Evolutionary conservation across 2,888 invertebrate species (phyloP).

Genomic region (Lepeophtheirus nordmannii): DNA sequence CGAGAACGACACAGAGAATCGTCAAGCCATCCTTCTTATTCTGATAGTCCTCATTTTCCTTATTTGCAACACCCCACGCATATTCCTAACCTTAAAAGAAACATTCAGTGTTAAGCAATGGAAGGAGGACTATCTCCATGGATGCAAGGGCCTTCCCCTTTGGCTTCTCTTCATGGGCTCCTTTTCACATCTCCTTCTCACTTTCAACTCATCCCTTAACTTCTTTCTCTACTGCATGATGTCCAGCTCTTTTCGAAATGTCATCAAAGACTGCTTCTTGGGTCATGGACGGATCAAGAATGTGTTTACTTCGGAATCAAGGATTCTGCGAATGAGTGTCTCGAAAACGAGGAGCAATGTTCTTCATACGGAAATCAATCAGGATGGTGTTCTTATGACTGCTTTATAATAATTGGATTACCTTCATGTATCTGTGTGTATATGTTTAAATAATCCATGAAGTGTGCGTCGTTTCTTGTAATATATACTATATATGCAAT

Average conservation of each 20-base stretch:
- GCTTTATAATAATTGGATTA: neutral
- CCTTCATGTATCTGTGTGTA: too few species aligned
- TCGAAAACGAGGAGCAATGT: neutral
- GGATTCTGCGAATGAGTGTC: neutral
- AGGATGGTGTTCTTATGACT: slow-evolving; percentile 2
- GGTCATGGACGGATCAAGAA: neutral
- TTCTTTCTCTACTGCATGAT: slow-evolving; percentile 20
- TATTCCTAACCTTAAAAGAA: slow-evolving; percentile 6
- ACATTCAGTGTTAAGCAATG: neutral
- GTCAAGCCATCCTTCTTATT: slow-evolving; percentile 19
- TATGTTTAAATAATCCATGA: too few species aligned
- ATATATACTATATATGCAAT: too few species aligned
- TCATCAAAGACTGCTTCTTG: neutral
- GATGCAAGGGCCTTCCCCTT: slow-evolving; percentile 14
- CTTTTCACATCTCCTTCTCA: slow-evolving; percentile 9
- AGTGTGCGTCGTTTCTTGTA: too few species aligned
- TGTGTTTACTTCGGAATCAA: neutral
- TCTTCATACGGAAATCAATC: neutral
- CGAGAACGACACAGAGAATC: slow-evolving; percentile 6
- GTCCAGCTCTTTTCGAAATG: slow-evolving; percentile 7
- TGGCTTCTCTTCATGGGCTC: slow-evolving; percentile 16
- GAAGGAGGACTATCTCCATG: slow-evolving; percentile 18
- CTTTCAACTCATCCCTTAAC: slow-evolving; percentile 13
- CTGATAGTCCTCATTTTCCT: slow-evolving; percentile 11
- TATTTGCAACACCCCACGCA: slow-evolving; percentile 10